Evolutionary conservation across 2,888 invertebrate species (phyloP), one percentile per base, ranked within the genome.

Genomic region (Hypolimnas misippus): DNA sequence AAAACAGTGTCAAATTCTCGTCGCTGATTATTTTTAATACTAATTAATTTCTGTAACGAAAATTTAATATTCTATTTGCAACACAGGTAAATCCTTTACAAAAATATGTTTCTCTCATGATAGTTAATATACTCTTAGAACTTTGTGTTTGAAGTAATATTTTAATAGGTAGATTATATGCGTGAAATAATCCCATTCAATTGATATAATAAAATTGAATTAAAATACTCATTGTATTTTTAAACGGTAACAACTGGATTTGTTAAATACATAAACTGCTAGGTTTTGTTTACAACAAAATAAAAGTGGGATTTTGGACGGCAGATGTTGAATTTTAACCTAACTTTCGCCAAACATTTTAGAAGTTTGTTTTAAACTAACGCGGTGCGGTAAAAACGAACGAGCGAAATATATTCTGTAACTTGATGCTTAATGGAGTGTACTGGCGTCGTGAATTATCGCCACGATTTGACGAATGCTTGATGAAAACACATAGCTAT

Each of bases 291-390:
- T 61, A 65, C 62, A 64, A 67, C 55, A 67, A 68, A 63, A 68
- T 68, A 67, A 63, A 68, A 68, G 57, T 65, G n/a, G 42, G 60
- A 60, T 61, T 64, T 61, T 53, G 55, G 60, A 55, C 62, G 44
- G 56, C 67, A 67, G 68, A 64, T 68, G 68, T 67, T 65, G 62
- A 68, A 60, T 67, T 67, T 64, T 38, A 51, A 62, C 67, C 44
- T 51, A 64, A 68, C 64, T 68, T 62, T 57, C 60, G 55, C 50
- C 57, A 50, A 62, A 67, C 58, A 68, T 67, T 67, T 68, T 64
- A 59, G 56, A 68, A 68, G 68, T 68, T 68, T 67, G 68, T 65
- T 67, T 50, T 53, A 57, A 67, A 68, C 68, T 67, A 58, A 54
- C 44, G 57, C 44, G 51, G 51, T 57, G 60, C 40, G 42, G 55